These are phyloP conservation scores for Conopomorpha cramerella DNA, from an alignment of 1,140 invertebrate species.

Conservation along the genomic window DNA sequence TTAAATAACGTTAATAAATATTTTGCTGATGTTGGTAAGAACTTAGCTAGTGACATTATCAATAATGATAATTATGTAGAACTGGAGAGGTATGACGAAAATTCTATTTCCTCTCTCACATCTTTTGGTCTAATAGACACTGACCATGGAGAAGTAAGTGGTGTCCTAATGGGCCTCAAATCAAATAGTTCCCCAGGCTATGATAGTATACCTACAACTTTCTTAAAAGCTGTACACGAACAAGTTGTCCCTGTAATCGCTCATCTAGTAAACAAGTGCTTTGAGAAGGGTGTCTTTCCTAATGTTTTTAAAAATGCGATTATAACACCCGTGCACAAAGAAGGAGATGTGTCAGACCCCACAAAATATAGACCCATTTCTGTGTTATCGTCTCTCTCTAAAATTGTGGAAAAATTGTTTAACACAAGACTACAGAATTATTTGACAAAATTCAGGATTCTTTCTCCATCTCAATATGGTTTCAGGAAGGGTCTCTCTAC, in stretches of 20 bases:
- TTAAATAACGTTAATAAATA: no score
- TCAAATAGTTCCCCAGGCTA: neutral
- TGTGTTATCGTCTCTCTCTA: neutral
- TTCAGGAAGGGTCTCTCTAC: conserved; percentile 16
- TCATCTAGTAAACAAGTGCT: neutral
- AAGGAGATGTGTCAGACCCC: neutral
- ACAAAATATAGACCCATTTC: conserved; percentile 1
- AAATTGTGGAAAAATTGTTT: conserved; percentile 1
- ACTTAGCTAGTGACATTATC: no score
- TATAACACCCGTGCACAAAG: neutral
- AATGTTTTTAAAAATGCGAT: neutral
- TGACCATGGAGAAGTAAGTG: neutral
- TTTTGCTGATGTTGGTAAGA: no score
- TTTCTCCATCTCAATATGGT: conserved; percentile 14
- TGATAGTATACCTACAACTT: neutral
- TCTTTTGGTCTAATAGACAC: neutral
- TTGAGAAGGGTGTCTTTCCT: neutral
- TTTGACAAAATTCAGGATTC: neutral
- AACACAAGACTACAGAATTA: neutral
- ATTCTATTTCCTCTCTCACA: no score
- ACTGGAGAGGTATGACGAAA: no score
- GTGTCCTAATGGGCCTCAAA: neutral
- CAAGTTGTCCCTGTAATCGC: neutral
- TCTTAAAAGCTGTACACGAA: neutral
- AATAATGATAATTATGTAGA: no score